These are phyloP conservation scores for Hippoglossus stenolepis DNA, from an alignment of 2,113 vertebrate species.

Conservation along the genomic window DNA sequence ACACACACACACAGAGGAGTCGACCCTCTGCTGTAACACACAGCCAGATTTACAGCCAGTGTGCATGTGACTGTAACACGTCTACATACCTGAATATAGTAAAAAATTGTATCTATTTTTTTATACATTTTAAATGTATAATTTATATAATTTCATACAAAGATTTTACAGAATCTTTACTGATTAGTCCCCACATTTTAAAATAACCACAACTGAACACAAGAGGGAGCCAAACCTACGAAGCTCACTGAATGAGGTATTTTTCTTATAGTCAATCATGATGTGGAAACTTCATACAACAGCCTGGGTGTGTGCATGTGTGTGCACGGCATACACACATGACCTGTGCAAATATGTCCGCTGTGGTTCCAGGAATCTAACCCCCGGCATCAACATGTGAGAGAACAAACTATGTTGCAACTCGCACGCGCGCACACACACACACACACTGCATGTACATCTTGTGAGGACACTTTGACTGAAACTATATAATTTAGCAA, in stretches of 20 bases:
- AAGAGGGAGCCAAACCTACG: constrained; percentile 1
- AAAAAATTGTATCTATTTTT: neutral
- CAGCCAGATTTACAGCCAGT: too few relatives aligned
- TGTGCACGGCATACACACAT: neutral
- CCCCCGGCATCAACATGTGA: constrained; percentile 12
- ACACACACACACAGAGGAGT: too few relatives aligned
- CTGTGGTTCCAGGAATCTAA: constrained; percentile 20
- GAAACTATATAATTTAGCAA: too few relatives aligned
- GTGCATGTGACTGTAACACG: neutral
- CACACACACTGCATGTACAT: too few relatives aligned
- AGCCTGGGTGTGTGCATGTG: neutral
- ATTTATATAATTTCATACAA: neutral
- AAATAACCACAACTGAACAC: neutral
- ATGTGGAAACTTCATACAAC: too few relatives aligned
- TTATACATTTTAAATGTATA: neutral
- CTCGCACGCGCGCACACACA: too few relatives aligned
- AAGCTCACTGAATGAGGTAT: neutral
- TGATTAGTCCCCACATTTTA: neutral
- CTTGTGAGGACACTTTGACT: too few relatives aligned
- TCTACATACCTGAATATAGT: neutral
- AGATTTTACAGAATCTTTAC: neutral
- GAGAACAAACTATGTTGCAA: neutral
- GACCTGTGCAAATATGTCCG: neutral
- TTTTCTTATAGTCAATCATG: too few relatives aligned
- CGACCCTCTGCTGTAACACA: too few relatives aligned